Evolutionary conservation across 2,113 vertebrate genomes (phyloP).

Genomic region (Microtus ochrogaster): DNA sequence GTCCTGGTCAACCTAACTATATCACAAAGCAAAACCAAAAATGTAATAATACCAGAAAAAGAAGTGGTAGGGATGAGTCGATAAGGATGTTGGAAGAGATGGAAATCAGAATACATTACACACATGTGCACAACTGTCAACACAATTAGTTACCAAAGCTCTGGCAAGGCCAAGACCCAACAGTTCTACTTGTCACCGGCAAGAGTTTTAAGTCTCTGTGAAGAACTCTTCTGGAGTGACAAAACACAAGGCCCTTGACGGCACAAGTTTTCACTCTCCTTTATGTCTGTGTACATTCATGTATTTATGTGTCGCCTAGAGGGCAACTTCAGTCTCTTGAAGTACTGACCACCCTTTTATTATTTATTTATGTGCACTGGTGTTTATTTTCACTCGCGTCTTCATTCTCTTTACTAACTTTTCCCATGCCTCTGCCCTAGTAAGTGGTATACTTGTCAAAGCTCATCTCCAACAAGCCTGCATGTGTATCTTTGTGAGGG

Average conservation of each 20-base stretch:
- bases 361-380: too few relatives aligned
- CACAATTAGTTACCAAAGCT: conserved; percentile 86
- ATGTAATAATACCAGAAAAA: neutral
- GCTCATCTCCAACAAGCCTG: too few relatives aligned
- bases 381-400: too few relatives aligned
- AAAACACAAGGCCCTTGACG: conserved; percentile 98
- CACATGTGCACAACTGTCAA: neutral
- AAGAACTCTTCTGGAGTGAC: conserved; percentile 95
- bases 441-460: too few relatives aligned
- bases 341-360: neutral
- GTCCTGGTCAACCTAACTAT: neutral
- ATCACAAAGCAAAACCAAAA: neutral
- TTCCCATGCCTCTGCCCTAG: too few relatives aligned
- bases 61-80: neutral
- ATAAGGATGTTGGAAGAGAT: neutral
- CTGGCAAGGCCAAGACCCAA: conserved; percentile 93
- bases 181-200: conserved; percentile 97
- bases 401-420: too few relatives aligned
- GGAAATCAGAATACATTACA: neutral
- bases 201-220: conserved; percentile 96
- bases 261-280: conserved; percentile 82
- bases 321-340: neutral
- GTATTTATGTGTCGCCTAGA: neutral
- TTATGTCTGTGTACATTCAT: rapidly evolving
- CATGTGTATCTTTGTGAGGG: too few relatives aligned